Evolutionary conservation across 2,888 invertebrate genomes (phyloP).

Genomic region (Agonopterix subpropinquella): DNA sequence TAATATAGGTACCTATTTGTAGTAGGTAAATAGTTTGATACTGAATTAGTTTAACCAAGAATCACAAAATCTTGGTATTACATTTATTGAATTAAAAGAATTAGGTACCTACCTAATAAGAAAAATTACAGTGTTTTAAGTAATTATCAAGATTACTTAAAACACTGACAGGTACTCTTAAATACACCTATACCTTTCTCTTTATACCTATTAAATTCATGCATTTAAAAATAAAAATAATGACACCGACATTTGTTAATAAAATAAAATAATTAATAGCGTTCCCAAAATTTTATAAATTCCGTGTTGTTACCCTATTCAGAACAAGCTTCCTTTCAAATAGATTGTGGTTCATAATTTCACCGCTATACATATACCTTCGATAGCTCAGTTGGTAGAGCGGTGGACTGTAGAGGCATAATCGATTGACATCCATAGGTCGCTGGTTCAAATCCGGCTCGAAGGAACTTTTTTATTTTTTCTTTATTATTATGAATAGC

Average conservation of each 20-base stretch:
- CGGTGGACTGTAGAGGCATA: slow-evolving; percentile 53
- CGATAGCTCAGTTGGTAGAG: slow-evolving; percentile 75
- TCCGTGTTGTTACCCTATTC: slow-evolving; percentile 26
- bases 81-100: no score
- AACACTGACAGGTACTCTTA: no score
- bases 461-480: slow-evolving; percentile 53
- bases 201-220: no score
- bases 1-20: no score
- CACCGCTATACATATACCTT: slow-evolving; percentile 23
- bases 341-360: slow-evolving; percentile 23
- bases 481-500: neutral
- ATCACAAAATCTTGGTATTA: no score
- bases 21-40: no score
- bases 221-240: no score
- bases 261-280: neutral
- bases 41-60: no score
- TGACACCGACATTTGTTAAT: neutral
- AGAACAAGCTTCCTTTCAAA: neutral
- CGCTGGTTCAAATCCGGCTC: slow-evolving; percentile 79
- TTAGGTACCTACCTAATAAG: no score
- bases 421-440: slow-evolving; percentile 72
- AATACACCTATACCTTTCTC: no score
- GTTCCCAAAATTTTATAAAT: neutral
- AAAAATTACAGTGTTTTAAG: no score
- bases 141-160: no score